These are phyloP conservation scores for Ashinkailepas kermadecensis DNA, from an alignment of 2,888 invertebrate genomes.

Conservation along the genomic window DNA sequence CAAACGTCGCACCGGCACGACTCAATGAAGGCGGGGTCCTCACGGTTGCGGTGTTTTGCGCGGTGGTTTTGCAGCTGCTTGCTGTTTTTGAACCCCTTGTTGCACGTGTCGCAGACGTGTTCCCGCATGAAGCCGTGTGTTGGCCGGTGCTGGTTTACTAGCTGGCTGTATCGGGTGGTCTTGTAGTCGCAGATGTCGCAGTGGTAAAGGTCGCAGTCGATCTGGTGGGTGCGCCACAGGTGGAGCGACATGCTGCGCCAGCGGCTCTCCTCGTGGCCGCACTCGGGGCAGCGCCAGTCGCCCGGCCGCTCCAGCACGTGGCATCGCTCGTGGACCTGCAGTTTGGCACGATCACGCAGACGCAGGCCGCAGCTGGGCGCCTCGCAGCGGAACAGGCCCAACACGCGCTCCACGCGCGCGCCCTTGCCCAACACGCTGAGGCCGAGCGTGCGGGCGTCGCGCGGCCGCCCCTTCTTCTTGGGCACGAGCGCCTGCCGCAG, in stretches of 20 bases:
- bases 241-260: constrained; percentile 68
- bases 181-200: constrained; percentile 59
- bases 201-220: constrained; percentile 69
- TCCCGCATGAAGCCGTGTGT: constrained; percentile 61
- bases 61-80: constrained; percentile 59
- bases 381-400: constrained; percentile 44
- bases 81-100: constrained; percentile 68
- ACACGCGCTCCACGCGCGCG: not conserved
- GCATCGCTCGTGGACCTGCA: constrained; percentile 58
- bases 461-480: not conserved
- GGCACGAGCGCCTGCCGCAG: not conserved
- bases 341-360: constrained; percentile 52
- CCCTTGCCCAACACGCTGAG: not conserved
- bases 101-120: constrained; percentile 58
- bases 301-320: constrained; percentile 41
- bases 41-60: constrained; percentile 43
- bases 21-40: constrained; percentile 41
- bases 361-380: constrained; percentile 51
- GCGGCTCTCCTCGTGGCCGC: constrained; percentile 44
- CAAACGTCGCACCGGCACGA: constrained; percentile 61
- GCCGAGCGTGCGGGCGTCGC: not conserved
- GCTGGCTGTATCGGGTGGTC: constrained; percentile 52
- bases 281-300: constrained; percentile 30
- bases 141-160: constrained; percentile 65
- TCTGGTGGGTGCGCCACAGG: constrained; percentile 64